Evolutionary conservation across 2,797 vertebrate genomes (phyloP), one percentile per base, ranked within the genome.

Genomic region (Tiaroga cobitis): DNA sequence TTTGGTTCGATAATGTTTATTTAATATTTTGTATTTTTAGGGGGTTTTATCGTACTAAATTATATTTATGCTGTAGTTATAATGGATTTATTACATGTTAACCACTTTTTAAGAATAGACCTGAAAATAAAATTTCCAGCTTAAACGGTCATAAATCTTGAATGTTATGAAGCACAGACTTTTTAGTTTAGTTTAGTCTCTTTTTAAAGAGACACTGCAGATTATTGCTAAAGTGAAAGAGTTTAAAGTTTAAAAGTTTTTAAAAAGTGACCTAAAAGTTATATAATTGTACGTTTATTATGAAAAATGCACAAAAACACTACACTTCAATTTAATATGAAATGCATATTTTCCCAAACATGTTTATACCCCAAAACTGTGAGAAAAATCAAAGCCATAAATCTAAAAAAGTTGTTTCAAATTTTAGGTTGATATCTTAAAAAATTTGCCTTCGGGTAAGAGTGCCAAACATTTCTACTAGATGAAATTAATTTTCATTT

Each of bases 361-460:
- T 32, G 61, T 65, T 16, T 29, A 46, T 16, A 29, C 26, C 16
- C 2, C 6, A 63, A 63, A 63, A 29, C n/a, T 26, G 54, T 1
- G 11, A 61, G 37, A 2, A 63, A 63, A 65, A 65, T 8, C 5
- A 8, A 16, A 32, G 61, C 26, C 26, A 29, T 29, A 7, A 7
- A 63, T 63, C 61, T 29, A 8, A 63, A 29, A 5, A 3, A 63
- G 26, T 29, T 63, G n/a, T 29, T 63, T 5, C 5, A 63, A 63
- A 32, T 16, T 32, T 63, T 26, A 63, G 13, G 61, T n/a, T n/a
- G 24, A 29, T 63, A 15, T 63, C 11, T 63, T 2, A 26, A 61
- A 61, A 61, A 29, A 61, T 0, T 0, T 1, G 11, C n/a, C 29
- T 29, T 6, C 5, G 0, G 0, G 2, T 29, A 16, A 29, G 2